Evolutionary conservation across 1,140 invertebrate genomes (phyloP).

Genomic region (Pomacea maculata): DNA sequence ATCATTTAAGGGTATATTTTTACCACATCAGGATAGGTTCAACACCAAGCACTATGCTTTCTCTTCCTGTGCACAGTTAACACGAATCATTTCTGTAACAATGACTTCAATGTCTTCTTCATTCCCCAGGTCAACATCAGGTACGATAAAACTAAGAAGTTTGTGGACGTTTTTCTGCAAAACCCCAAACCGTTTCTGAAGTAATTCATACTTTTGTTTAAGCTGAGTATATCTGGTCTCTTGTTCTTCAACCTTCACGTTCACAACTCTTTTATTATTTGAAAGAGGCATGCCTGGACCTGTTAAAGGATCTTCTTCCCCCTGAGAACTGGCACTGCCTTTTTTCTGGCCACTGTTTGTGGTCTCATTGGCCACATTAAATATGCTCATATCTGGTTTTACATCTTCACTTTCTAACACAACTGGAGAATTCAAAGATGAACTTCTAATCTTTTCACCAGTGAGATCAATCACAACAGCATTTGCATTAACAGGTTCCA

Average conservation of each 20-base stretch:
- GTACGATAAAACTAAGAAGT: constrained; percentile 47
- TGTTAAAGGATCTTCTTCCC: not conserved
- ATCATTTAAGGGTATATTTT: too few species aligned
- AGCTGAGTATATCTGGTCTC: not conserved
- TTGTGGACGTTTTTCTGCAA: constrained; percentile 45
- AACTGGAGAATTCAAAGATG: not conserved
- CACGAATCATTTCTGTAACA: constrained; percentile 48
- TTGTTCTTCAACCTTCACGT: not conserved
- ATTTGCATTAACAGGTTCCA: not conserved
- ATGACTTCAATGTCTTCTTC: constrained; percentile 43
- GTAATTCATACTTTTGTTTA: constrained; percentile 11
- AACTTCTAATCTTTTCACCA: not conserved
- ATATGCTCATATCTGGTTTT: constrained; percentile 25
- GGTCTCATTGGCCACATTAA: constrained; percentile 3
- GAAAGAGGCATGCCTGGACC: not conserved
- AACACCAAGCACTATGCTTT: not conserved
- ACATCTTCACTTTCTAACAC: not conserved
- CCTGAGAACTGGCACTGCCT: not conserved
- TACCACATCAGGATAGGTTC: too few species aligned
- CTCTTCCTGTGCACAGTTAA: constrained; percentile 12
- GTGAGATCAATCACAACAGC: constrained; percentile 29
- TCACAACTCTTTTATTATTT: not conserved
- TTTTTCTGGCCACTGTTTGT: not conserved
- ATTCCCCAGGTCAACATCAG: constrained; percentile 44
- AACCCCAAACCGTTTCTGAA: constrained; percentile 19